A percentile compares a stretch with the other conserved stretches of the same genome.
phyloP scores from a whole-genome alignment of 2,113 vertebrate species.

The Jacana jacana region DNA sequence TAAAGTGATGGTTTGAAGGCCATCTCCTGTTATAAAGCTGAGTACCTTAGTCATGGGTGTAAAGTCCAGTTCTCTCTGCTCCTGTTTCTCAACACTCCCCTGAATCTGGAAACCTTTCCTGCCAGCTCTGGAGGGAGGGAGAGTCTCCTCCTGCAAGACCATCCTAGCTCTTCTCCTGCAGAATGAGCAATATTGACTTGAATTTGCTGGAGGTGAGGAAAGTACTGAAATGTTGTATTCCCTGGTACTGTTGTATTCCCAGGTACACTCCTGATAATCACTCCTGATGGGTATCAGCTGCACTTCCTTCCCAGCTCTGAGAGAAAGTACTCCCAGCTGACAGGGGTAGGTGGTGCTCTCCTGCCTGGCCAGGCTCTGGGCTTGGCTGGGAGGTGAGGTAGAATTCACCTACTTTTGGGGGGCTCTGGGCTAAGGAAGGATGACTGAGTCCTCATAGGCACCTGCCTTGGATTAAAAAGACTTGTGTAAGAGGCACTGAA shows the following conservation, averaged over 20 bases:
- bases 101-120: background rate
- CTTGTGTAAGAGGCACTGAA: background rate
- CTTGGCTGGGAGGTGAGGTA: background rate
- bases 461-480: background rate
- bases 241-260: too few species aligned
- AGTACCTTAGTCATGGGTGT: background rate
- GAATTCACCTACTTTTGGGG: background rate
- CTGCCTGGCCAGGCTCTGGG: background rate
- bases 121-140: background rate
- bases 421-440: background rate
- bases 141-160: background rate
- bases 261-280: too few species aligned
- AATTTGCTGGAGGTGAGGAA: background rate
- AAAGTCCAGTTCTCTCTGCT: background rate
- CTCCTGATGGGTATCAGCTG: too few species aligned
- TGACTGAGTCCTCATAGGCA: background rate
- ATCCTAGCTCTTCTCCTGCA: background rate
- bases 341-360: background rate
- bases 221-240: background rate
- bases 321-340: background rate
- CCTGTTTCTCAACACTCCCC: background rate
- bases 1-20: background rate
- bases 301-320: background rate
- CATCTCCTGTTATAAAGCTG: background rate
- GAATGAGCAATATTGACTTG: background rate